Percentiles rank a stretch among this genome's conserved stretches.
Evolutionary conservation across 2,888 invertebrate genomes (phyloP).

Genomic region (Lasioglossum leucozonium): DNA sequence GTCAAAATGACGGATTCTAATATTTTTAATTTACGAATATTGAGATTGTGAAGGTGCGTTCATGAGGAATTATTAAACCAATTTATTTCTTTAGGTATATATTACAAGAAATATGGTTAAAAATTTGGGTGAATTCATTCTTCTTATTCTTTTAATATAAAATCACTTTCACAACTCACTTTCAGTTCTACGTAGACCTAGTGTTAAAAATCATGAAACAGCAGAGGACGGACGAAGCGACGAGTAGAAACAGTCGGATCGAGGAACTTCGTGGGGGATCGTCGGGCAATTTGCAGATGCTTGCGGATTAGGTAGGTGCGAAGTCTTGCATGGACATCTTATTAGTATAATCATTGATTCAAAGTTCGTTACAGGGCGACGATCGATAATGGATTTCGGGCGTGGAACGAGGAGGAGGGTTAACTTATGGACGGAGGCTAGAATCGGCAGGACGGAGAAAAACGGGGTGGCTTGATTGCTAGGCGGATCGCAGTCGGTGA

Average conservation of each 20-base stretch:
- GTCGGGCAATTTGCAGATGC: constrained; percentile 41
- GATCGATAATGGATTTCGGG: constrained; percentile 78
- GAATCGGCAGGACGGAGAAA: constrained; percentile 72
- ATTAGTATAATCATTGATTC: constrained; percentile 79
- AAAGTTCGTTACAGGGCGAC: constrained; percentile 77
- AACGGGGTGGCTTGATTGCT: constrained; percentile 79
- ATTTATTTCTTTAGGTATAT: too few species aligned
- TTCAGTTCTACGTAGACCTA: too few species aligned
- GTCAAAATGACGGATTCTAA: too few species aligned
- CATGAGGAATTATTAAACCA: too few species aligned
- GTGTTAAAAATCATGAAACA: background rate
- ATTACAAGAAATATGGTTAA: too few species aligned
- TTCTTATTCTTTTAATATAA: too few species aligned
- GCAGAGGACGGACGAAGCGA: background rate
- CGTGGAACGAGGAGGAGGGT: constrained; percentile 20
- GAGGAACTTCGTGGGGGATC: background rate
- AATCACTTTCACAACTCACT: too few species aligned
- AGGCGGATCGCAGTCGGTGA: constrained; percentile 82
- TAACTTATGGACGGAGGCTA: constrained; percentile 67
- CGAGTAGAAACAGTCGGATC: background rate
- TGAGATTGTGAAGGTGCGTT: too few species aligned
- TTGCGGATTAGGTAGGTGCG: constrained; percentile 31
- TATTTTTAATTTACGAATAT: too few species aligned
- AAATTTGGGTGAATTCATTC: too few species aligned
- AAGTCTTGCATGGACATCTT: constrained; percentile 71